These are phyloP conservation scores for Odobenus rosmarus DNA, from an alignment of 2,113 vertebrate genomes.

Conservation along the genomic window DNA sequence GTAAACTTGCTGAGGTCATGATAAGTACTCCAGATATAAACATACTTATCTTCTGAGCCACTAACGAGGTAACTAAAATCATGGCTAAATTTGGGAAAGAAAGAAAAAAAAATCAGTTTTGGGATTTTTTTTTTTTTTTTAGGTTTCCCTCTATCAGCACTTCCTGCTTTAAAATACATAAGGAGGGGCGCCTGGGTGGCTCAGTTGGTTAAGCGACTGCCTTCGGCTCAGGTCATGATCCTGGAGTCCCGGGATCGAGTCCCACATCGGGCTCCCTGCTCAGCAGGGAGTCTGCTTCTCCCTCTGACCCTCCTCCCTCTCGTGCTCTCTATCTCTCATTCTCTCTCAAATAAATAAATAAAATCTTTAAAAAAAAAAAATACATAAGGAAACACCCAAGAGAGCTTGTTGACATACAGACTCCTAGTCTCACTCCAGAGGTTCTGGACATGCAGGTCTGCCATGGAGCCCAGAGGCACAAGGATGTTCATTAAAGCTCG, in stretches of 20 bases:
- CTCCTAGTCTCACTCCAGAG: neutral
- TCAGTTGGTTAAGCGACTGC: no score
- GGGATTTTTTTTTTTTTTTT: neutral
- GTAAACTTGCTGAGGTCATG: conserved; percentile 99
- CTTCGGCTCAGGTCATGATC: no score
- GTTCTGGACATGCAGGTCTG: neutral
- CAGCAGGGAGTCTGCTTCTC: no score
- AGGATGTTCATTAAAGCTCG: neutral
- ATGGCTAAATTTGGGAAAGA: conserved; percentile 87
- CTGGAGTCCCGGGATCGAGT: no score
- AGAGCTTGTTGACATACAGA: neutral
- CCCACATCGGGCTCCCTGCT: no score
- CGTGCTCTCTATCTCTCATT: no score
- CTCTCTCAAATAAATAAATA: no score
- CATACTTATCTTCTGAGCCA: conserved; percentile 98
- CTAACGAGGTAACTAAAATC: conserved; percentile 98
- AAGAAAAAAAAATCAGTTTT: neutral
- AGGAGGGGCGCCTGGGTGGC: no score
- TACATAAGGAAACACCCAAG: neutral
- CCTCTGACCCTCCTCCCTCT: no score
- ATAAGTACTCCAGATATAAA: conserved; percentile 99
- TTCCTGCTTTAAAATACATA: conserved; percentile 51
- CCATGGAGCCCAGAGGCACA: neutral
- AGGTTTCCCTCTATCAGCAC: conserved; percentile 26
- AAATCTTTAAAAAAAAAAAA: no score